Evolutionary conservation across 2,113 vertebrate genomes (phyloP).

Genomic region (Parus major): DNA sequence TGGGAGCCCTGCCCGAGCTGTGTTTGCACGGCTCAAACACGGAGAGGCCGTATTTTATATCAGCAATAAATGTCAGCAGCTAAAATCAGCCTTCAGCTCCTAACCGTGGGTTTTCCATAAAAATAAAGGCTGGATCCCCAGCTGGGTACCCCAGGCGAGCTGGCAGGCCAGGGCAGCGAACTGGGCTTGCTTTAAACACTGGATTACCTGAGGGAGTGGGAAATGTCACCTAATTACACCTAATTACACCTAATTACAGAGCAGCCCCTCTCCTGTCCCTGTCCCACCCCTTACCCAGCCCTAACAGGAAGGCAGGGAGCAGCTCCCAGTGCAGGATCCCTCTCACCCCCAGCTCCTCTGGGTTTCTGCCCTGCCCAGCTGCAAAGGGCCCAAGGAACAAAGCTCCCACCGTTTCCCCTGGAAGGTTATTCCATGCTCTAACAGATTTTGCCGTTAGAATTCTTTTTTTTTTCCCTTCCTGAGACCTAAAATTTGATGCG

Average conservation of each 20-base stretch:
- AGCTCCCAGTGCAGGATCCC: not conserved
- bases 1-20: not conserved
- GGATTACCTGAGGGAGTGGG: not conserved
- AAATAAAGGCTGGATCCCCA: not conserved
- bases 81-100: not conserved
- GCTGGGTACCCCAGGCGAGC: not conserved
- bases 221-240: not conserved
- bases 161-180: not conserved
- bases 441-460: not conserved
- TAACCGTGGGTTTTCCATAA: not conserved
- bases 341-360: not conserved
- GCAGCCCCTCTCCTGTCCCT: not conserved
- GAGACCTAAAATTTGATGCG: not conserved
- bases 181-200: not conserved
- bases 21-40: rapidly evolving
- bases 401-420: not conserved
- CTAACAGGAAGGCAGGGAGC: not conserved
- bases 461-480: not conserved
- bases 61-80: slow-evolving; percentile 31
- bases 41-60: not conserved
- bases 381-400: not conserved
- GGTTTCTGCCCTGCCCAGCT: not conserved
- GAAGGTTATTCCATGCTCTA: not conserved
- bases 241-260: not conserved
- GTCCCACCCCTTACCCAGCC: not conserved